Evolutionary conservation across 2,888 invertebrate species (phyloP).

Genomic region (Napeogenes inachia): DNA sequence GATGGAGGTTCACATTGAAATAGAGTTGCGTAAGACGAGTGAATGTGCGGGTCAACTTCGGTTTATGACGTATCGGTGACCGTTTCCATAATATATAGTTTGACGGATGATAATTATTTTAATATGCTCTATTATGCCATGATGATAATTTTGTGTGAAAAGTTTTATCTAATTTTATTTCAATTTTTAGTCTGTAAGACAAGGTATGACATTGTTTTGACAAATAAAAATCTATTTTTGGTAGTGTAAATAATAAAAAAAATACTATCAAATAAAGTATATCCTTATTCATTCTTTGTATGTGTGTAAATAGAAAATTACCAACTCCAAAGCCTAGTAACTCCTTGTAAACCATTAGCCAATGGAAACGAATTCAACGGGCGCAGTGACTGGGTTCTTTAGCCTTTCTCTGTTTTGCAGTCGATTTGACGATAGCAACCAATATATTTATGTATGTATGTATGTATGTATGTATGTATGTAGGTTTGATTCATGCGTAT

Average conservation of each 20-base stretch:
- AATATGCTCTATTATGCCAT: no score
- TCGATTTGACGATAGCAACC: conserved; percentile 12
- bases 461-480: conserved; percentile 13
- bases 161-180: no score
- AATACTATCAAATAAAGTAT: no score
- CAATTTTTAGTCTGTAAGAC: no score
- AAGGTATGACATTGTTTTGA: no score
- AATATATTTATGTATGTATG: conserved; percentile 10
- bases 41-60: conserved; percentile 27
- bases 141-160: no score
- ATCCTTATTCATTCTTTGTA: background rate
- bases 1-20: conserved; percentile 1
- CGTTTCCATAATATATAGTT: conserved; percentile 12
- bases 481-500: conserved; percentile 10
- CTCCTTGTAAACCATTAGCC: conserved; percentile 3
- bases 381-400: conserved; percentile 13
- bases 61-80: conserved; percentile 19
- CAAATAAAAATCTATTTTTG: no score
- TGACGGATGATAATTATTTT: background rate
- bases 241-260: no score
- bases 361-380: conserved; percentile 25
- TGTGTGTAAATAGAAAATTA: no score
- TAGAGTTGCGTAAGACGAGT: conserved; percentile 9
- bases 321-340: no score
- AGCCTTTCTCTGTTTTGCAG: conserved; percentile 26